Base-by-base conservation (phyloP, 2,797 vertebrate genomes). In the Erethizon dorsatum region DNA sequence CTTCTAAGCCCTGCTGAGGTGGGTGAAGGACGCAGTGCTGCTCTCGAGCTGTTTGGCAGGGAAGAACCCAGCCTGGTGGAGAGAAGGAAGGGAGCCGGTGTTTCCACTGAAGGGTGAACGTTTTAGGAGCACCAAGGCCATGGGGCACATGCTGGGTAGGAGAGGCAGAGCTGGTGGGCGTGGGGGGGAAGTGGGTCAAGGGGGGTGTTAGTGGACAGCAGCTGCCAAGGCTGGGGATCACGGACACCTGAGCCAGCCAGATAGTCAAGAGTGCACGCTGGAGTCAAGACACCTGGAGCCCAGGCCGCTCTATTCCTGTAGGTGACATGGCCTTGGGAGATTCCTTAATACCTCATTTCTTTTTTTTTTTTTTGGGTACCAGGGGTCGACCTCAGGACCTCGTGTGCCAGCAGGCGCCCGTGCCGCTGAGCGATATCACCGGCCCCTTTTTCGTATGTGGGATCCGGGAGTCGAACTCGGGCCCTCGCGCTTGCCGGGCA, bases 21-120 rank as follows among this genome's bases (percentile, higher is more conserved):
- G 0, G 65, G 22, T 7, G 2, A 7, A 57, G 57, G 22, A 2
- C 0, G 0, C 0, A 1, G 18, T 8, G 2, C 77, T 59, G 8
- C 61, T 61, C 12, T 0, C 6, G 0, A 26, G 22, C 69, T 2
- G 2, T 41, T 2, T 20, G 5, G 18, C 13, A 2, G 18, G 41
- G 50, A 26, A 31, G 13, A 24, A 6, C 75, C n/a, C 12, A 0
- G 26, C 6, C 6, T 17, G 17, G n/a, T 8, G 28, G n/a, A 6
- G 65, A 14, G 73, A 17, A 50, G 69, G 13, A 24, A 4, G 52
- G 4, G 8, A 71, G 12, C 57, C 17, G 5, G 6, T 1, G 0
- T 45, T 37, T 22, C 37, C 8, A 67, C 22, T 54, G 9, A 18
- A 24, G 18, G 56, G 12, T 41, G 37, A 33, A 7, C 54, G 0